A percentile compares a stretch with the other conserved stretches of the same genome.
Evolutionary conservation across 2,888 invertebrate genomes (phyloP).

Genomic region (Amphimallon solstitiale): DNA sequence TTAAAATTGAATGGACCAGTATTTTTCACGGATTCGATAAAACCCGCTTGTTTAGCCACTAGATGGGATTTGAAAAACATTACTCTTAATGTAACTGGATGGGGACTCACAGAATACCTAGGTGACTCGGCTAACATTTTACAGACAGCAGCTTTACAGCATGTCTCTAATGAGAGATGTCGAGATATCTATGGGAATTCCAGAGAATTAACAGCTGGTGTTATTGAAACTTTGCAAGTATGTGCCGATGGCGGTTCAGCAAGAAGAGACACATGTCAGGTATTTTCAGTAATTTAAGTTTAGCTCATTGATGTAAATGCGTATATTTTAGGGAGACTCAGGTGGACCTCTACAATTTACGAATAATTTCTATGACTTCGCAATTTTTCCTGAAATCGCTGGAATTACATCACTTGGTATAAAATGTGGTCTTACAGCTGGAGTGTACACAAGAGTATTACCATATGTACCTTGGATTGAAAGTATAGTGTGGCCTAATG

Average conservation of each 20-base stretch:
- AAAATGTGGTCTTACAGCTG: constrained; percentile 1
- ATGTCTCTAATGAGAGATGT: not conserved
- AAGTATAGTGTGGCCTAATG: constrained; percentile 11
- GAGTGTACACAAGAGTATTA: constrained; percentile 12
- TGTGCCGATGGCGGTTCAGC: not conserved
- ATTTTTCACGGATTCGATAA: not conserved
- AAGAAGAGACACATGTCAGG: not conserved
- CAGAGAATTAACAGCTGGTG: not conserved
- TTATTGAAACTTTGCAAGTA: not conserved
- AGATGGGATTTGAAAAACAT: not conserved
- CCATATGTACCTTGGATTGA: constrained; percentile 28
- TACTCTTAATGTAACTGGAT: too few relatives aligned
- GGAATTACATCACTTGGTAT: constrained; percentile 11
- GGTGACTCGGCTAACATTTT: too few relatives aligned
- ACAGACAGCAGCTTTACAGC: not conserved
- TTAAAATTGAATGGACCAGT: not conserved
- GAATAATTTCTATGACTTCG: not conserved
- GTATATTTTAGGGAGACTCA: not conserved
- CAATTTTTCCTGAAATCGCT: constrained; percentile 3
- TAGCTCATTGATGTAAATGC: not conserved
- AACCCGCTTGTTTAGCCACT: not conserved
- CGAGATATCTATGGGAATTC: not conserved
- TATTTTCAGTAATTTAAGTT: not conserved
- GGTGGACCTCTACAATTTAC: constrained; percentile 1
- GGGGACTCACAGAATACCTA: too few relatives aligned